These are phyloP conservation scores for Rotaria macrura DNA, from an alignment of 2,888 invertebrate species.

Conservation along the genomic window DNA sequence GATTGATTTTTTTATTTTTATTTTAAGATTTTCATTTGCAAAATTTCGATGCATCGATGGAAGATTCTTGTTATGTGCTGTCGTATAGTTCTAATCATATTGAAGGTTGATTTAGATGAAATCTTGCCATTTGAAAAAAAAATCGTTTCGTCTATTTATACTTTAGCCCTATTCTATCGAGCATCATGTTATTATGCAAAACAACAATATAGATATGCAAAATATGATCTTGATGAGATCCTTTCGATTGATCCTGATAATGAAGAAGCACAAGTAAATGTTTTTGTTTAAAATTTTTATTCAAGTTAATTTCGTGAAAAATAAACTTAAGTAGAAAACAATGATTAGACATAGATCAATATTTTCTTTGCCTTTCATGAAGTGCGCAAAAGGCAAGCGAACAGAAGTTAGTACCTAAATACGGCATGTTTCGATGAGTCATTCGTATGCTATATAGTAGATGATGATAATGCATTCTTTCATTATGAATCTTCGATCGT, in stretches of 20 bases:
- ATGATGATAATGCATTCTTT: too few species aligned
- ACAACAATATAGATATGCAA: not conserved
- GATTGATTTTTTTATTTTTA: not conserved
- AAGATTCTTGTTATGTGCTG: not conserved
- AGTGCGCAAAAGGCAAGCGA: too few species aligned
- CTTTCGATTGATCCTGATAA: not conserved
- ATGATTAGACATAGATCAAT: too few species aligned
- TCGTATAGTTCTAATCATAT: too few species aligned
- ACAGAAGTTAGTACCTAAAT: too few species aligned
- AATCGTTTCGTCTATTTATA: not conserved
- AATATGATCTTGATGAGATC: not conserved
- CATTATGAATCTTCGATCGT: too few species aligned
- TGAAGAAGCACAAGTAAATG: not conserved
- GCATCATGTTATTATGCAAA: not conserved
- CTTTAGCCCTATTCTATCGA: not conserved
- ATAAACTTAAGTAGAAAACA: too few species aligned
- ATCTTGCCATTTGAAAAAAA: not conserved
- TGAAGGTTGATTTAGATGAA: not conserved
- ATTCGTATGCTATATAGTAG: too few species aligned
- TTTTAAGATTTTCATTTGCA: not conserved
- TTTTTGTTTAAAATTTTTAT: too few species aligned
- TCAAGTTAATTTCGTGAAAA: too few species aligned
- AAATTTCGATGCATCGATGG: not conserved
- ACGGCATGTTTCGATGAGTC: too few species aligned
- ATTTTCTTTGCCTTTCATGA: too few species aligned